phyloP scores from a whole-genome alignment of 2,113 vertebrate species.

The Platysteira castanea region DNA sequence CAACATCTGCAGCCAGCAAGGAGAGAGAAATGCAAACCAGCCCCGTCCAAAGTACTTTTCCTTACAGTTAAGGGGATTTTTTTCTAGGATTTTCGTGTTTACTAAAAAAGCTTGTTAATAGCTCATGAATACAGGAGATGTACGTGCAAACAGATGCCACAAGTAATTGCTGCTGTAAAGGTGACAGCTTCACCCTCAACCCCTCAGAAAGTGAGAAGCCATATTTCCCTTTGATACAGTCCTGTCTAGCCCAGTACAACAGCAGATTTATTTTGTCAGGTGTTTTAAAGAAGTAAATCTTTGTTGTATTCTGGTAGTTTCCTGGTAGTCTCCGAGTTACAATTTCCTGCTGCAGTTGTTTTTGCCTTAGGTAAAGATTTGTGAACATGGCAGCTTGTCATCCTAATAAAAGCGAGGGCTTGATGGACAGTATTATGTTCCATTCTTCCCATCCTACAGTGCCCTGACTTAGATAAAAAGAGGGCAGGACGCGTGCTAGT shows the following conservation, averaged over 20 bases:
- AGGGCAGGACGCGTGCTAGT: neutral
- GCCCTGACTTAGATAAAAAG: neutral
- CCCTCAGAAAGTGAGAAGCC: neutral
- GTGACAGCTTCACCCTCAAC: neutral
- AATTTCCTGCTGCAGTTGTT: neutral
- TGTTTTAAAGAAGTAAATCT: neutral
- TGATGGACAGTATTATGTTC: neutral
- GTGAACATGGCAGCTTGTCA: neutral
- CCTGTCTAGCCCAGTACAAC: neutral
- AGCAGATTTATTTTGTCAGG: neutral
- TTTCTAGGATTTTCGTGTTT: neutral
- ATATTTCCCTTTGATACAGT: neutral
- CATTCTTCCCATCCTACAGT: neutral
- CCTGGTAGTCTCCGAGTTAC: neutral
- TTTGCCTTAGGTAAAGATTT: neutral
- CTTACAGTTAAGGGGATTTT: neutral
- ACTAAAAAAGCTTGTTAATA: neutral
- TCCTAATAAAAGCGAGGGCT: neutral
- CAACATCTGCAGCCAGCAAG: neutral
- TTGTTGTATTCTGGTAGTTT: neutral
- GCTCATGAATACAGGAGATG: neutral
- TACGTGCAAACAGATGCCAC: neutral
- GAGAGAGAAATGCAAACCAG: neutral
- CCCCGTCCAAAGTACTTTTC: neutral
- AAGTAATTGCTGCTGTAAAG: neutral